These are phyloP conservation scores for Phyllotreta striolata DNA, from an alignment of 2,888 invertebrate genomes.

Conservation along the genomic window DNA sequence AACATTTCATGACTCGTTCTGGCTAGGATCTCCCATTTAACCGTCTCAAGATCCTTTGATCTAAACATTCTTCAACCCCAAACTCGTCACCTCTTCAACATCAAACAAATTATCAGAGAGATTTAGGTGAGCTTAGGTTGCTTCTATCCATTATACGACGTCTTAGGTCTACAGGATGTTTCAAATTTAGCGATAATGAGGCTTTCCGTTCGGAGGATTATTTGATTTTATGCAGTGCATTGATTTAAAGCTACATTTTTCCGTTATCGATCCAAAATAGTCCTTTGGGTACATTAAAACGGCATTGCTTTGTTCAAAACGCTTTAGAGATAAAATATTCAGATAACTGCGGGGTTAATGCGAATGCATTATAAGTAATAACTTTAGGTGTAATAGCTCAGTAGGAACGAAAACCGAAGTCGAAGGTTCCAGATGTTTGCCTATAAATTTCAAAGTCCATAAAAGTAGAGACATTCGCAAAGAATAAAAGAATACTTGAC, in stretches of 20 bases:
- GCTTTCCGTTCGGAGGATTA: too few relatives aligned
- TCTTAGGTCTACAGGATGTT: conserved; percentile 10
- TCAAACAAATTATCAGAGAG: conserved; percentile 32
- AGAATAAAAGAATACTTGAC: conserved; percentile 17
- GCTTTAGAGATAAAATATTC: neutral
- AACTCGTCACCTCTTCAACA: conserved; percentile 30
- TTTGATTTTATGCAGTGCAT: neutral
- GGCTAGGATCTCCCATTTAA: conserved; percentile 28
- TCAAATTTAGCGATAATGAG: neutral
- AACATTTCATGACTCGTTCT: conserved; percentile 29
- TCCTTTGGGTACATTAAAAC: conserved; percentile 6
- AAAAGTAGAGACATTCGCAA: conserved; percentile 8
- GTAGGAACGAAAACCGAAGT: conserved; percentile 9
- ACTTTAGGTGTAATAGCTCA: conserved; percentile 10
- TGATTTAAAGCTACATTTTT: neutral
- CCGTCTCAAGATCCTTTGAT: conserved; percentile 33
- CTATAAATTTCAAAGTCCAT: conserved; percentile 12
- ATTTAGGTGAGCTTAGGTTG: conserved; percentile 27
- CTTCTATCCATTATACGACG: conserved; percentile 19
- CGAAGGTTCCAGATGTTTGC: conserved; percentile 11
- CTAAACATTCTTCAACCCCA: conserved; percentile 30
- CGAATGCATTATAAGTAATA: conserved; percentile 11
- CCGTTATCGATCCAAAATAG: neutral
- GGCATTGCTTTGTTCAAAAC: too few relatives aligned
- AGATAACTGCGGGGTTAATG: conserved; percentile 5